Base-by-base conservation (phyloP, 2,113 vertebrate genomes). In the Agapornis roseicollis region DNA sequence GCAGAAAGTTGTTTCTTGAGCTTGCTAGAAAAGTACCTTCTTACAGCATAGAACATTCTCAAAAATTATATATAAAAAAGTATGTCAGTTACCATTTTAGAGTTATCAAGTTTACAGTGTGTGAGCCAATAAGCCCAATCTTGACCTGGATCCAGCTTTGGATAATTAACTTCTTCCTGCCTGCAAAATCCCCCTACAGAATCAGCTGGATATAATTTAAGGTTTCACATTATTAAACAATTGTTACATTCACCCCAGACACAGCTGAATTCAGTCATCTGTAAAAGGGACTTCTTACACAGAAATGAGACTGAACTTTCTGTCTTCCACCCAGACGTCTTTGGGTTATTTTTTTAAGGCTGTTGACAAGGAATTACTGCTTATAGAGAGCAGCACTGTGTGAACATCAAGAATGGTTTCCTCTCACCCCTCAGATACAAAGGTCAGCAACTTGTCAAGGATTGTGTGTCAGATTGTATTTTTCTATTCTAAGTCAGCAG, bases 381-480 rank as follows among this genome's bases (percentile, higher is more conserved):
- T 93, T 80, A 69, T 24, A 85, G 41, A 85, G 49, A 68, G 85
- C 68, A 95, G 23, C 91, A 68, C 31, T 82, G 11, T 44, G 63
- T 77, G 88, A 96, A 93, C 50, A 72, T 11, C 80, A 46, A 88
- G 63, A 90, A 77, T 49, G 66, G 55, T 74, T 83, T 92, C 68
- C n/a, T 69, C 52, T 85, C 49, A 61, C 83, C n/a, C 64, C 58
- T 73, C 58, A 78, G 68, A 90, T 70, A 93, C 55, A 73, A 88
- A 53, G 71, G 88, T 94, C 94, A 97, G 88, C 88, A 93, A 93
- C 66, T 83, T 90, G 68, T 63, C 79, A 97, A 88, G 72, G 76
- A 92, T 94, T 94, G n/a, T 80, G 88, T 80, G 82, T 95, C 88
- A 93, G 35, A 80, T 19, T 66, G 60, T 82, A 79, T 95, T 93